Evolutionary conservation across 2,113 vertebrate species (phyloP), one percentile per base, ranked within the genome.

Genomic region (Cisticola juncidis): DNA sequence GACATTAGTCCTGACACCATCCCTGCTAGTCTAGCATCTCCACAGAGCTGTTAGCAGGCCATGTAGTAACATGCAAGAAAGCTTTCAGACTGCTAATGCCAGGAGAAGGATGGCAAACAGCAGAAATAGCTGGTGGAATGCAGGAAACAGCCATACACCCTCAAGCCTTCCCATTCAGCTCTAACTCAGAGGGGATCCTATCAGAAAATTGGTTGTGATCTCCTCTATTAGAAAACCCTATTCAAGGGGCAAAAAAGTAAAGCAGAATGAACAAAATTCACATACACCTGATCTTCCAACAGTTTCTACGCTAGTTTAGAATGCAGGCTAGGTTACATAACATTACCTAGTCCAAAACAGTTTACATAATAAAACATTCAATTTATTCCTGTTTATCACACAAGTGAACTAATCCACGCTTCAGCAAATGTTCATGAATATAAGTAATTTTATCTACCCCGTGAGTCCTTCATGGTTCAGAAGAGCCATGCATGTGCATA

Each of bases 371-470:
- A 79, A 95, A 85, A 65, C 28, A 31, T 73, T 82, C 24, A 13
- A 73, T 86, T 85, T 87, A 80, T 82, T 91, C 64, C 38, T 80
- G 51, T 64, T 92, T 90, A 83, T 88, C 72, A 88, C 76, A 81
- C 56, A 93, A 64, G 58, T 48, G 64, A 95, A 70, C 15, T 86
- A 92, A 81, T 36, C 60, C 47, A 80, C 2, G 20, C 56, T 95
- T 78, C 79, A 77, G 26, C 72, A 95, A 86, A 81, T 64, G 21
- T 81, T 88, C 60, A 64, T 70, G 68, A 85, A 92, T 76, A 70
- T 31, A 88, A 92, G 71, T 62, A 51, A 82, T 81, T 88, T 93
- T 86, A 81, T 70, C 68, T 53, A 66, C 53, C 31, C 40, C 48
- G 25, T 0, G 4, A 94, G 44, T 71, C 76, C 76, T 88, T 94